phyloP scores from a whole-genome alignment of 2,113 vertebrate genomes.

The Sylvilagus bachmani region DNA sequence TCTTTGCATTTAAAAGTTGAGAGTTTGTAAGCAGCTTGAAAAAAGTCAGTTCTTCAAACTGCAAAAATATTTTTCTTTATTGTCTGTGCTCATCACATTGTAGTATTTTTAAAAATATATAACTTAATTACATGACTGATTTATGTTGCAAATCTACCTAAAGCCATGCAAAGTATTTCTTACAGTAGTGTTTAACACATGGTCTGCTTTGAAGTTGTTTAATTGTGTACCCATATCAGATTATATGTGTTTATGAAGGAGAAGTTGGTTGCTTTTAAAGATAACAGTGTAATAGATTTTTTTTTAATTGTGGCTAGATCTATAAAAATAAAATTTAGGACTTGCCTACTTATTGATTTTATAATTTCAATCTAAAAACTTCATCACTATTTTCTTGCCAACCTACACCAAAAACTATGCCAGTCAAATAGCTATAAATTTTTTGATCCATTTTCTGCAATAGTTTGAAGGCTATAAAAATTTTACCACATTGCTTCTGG shows the following conservation, averaged over 20 bases:
- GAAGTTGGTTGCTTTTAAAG: background rate
- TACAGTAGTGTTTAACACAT: background rate
- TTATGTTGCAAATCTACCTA: background rate
- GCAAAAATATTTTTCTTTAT: background rate
- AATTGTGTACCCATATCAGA: background rate
- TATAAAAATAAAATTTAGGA: conserved; percentile 60
- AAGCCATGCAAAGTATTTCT: background rate
- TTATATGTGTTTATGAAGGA: background rate
- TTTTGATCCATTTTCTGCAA: conserved; percentile 56
- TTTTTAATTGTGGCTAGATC: background rate
- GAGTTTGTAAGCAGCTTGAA: background rate
- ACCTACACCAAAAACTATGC: background rate
- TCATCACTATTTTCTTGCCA: conserved; percentile 28
- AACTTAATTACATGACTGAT: background rate
- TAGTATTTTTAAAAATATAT: background rate
- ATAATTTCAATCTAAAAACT: conserved; percentile 55
- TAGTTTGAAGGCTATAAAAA: conserved; percentile 49
- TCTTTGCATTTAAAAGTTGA: background rate
- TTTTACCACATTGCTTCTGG: background rate
- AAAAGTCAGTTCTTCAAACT: background rate
- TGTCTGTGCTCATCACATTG: background rate
- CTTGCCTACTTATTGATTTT: conserved; percentile 41
- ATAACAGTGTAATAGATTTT: background rate
- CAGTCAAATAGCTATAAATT: conserved; percentile 22
- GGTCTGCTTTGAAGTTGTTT: background rate